These are phyloP conservation scores for Buathra laborator DNA, from an alignment of 2,888 invertebrate species.

Conservation along the genomic window DNA sequence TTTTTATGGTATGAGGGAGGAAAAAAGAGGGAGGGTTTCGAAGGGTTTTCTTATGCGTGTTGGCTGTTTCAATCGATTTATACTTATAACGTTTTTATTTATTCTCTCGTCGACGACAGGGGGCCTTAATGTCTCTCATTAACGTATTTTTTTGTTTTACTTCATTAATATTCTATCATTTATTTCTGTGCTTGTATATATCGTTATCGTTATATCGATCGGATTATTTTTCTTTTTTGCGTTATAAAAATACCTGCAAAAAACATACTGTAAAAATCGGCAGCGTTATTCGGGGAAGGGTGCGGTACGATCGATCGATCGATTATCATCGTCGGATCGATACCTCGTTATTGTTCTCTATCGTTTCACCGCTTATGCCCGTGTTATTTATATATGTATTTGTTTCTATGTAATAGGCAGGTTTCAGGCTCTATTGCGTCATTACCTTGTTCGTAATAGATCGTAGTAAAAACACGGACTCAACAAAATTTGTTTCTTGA, in stretches of 20 bases:
- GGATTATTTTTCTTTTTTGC: conserved; percentile 60
- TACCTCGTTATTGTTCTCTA: conserved; percentile 48
- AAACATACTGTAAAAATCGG: conserved; percentile 58
- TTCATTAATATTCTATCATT: conserved; percentile 55
- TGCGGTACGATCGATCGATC: conserved; percentile 18
- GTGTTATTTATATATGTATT: conserved; percentile 61
- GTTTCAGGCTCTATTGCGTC: conserved; percentile 73
- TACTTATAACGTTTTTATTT: conserved; percentile 77
- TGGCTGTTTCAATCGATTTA: conserved; percentile 30
- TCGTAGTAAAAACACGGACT: conserved; percentile 44
- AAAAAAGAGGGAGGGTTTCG: conserved; percentile 10
- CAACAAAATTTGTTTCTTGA: conserved; percentile 47
- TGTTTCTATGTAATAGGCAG: conserved; percentile 70
- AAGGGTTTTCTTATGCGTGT: conserved; percentile 44
- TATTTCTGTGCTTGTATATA: conserved; percentile 53
- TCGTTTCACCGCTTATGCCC: conserved; percentile 57
- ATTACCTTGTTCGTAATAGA: conserved; percentile 32
- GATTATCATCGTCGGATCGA: conserved; percentile 11
- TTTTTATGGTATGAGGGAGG: conserved; percentile 30
- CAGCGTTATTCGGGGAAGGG: conserved; percentile 49
- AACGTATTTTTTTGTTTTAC: conserved; percentile 41
- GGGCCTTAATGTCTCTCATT: conserved; percentile 10
- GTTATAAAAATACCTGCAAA: conserved; percentile 70
- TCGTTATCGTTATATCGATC: conserved; percentile 47
- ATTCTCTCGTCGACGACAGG: conserved; percentile 42